A percentile compares a stretch with the other conserved stretches of the same genome.
phyloP scores from a whole-genome alignment of 1,140 invertebrate species.

The Ctenoplectra terminalis region DNA sequence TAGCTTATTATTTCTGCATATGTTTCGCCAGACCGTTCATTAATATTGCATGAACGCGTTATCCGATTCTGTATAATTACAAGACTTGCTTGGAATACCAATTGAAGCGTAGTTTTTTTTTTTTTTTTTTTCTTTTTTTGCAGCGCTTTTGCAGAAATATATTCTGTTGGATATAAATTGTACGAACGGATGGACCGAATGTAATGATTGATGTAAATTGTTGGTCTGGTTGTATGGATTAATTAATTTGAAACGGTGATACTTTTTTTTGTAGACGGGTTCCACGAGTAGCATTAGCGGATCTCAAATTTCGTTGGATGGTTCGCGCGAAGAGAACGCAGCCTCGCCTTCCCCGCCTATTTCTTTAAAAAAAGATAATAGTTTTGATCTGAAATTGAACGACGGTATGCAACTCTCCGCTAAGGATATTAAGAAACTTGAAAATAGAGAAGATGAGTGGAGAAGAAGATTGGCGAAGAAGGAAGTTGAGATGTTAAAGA shows the following conservation, averaged over 20 bases:
- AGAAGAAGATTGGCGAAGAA: constrained; percentile 82
- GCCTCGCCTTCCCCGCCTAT: constrained; percentile 69
- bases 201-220: background rate
- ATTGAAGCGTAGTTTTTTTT: too few relatives aligned
- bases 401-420: constrained; percentile 77
- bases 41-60: constrained; percentile 2
- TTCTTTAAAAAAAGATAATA: constrained; percentile 73
- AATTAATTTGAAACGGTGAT: background rate
- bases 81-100: background rate
- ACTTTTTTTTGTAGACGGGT: constrained; percentile 75
- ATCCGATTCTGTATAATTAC: background rate
- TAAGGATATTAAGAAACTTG: constrained; percentile 81
- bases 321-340: constrained; percentile 72
- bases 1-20: background rate
- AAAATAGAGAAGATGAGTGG: constrained; percentile 84
- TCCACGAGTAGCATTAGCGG: constrained; percentile 86
- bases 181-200: too few relatives aligned
- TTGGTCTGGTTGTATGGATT: background rate
- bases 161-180: too few relatives aligned
- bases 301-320: constrained; percentile 80
- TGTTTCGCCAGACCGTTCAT: constrained; percentile 12
- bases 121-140: background rate
- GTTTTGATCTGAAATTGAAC: constrained; percentile 75
- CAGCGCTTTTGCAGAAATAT: background rate
- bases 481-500: constrained; percentile 84